A percentile compares a stretch with the other conserved stretches of the same genome.
These are phyloP conservation scores for Zaprionus africanus DNA, from an alignment of 1,140 invertebrate species.

Conservation along the genomic window DNA sequence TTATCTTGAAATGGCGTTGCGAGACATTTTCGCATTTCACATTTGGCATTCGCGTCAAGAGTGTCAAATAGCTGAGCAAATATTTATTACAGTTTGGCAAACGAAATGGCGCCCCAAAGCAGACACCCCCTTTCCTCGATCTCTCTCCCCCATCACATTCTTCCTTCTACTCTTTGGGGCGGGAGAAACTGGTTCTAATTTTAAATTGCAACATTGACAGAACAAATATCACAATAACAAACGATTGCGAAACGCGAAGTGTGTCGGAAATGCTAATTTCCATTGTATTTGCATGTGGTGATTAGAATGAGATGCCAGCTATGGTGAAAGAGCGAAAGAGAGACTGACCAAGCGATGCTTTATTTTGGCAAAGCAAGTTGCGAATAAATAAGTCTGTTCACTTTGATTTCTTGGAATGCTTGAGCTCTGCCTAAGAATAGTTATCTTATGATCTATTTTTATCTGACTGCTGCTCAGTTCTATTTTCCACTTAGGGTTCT, in stretches of 20 bases:
- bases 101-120: conserved; percentile 52
- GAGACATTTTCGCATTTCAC: conserved; percentile 27
- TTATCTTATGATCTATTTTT: too few species aligned
- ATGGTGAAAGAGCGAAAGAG: not conserved
- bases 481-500: not conserved
- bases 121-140: not conserved
- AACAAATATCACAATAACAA: conserved; percentile 45
- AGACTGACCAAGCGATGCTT: not conserved
- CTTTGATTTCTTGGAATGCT: not conserved
- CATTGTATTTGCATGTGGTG: conserved; percentile 10
- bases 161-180: not conserved
- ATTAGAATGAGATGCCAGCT: conserved; percentile 18
- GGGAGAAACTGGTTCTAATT: conserved; percentile 50
- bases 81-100: conserved; percentile 49
- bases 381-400: not conserved
- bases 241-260: conserved; percentile 52
- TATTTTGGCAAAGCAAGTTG: too few species aligned
- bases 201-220: conserved; percentile 62
- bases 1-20: conserved; percentile 24
- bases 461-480: not conserved
- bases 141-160: too few species aligned
- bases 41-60: conserved; percentile 11
- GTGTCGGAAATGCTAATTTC: conserved; percentile 63
- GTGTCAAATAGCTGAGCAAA: conserved; percentile 62
- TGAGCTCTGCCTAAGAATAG: not conserved